phyloP scores from a whole-genome alignment of 2,888 invertebrate species.

The Lithosia quadra region DNA sequence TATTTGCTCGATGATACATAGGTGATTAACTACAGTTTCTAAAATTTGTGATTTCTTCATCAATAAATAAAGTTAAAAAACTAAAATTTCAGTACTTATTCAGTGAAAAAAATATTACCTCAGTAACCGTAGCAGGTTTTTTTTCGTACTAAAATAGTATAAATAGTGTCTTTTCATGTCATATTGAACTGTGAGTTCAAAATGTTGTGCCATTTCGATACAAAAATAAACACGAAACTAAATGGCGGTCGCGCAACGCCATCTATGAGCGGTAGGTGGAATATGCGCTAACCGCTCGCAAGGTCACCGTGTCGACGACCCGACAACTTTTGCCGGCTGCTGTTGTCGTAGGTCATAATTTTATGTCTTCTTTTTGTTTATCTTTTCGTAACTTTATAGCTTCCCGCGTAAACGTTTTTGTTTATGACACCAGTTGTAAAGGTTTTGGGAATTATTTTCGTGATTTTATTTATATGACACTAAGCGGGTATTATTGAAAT shows the following conservation, averaged over 20 bases:
- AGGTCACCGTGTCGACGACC: conserved; percentile 86
- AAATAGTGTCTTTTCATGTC: background rate
- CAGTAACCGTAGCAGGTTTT: background rate
- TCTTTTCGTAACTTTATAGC: conserved; percentile 85
- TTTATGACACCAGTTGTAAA: conserved; percentile 52
- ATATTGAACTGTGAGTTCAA: background rate
- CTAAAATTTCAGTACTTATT: background rate
- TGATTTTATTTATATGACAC: conserved; percentile 35
- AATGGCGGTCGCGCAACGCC: conserved; percentile 61
- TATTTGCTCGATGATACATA: background rate
- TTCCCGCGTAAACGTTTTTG: conserved; percentile 75
- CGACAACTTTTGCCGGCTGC: conserved; percentile 86
- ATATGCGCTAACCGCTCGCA: conserved; percentile 66
- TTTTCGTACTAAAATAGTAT: background rate
- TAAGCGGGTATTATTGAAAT: conserved; percentile 23
- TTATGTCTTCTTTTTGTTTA: conserved; percentile 87
- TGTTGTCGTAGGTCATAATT: conserved; percentile 87
- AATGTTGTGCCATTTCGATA: conserved; percentile 34
- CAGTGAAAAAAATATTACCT: background rate
- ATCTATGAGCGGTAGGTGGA: conserved; percentile 72
- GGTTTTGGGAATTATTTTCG: conserved; percentile 36
- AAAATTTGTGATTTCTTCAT: background rate
- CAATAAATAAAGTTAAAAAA: background rate
- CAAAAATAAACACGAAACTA: conserved; percentile 39
- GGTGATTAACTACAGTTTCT: background rate